Evolutionary conservation across 2,888 invertebrate genomes (phyloP), one percentile per base, ranked within the genome.

Genomic region (Agonopterix arenella): DNA sequence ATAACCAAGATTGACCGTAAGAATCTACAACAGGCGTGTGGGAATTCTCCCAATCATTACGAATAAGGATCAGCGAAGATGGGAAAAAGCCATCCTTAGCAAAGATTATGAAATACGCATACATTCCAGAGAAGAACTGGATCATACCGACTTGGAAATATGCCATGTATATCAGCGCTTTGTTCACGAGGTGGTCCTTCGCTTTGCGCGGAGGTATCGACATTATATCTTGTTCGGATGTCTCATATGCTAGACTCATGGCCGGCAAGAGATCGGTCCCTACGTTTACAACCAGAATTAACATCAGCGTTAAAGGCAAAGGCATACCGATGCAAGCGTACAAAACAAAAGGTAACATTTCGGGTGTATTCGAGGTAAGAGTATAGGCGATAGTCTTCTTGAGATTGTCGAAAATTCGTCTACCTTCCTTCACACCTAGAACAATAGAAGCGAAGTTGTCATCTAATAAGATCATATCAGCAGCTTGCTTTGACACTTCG

Each of bases 391-490:
- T 96, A 0, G 95, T 95, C 79, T 96, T 96, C 70, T 96, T 96
- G 62, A 96, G 82, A 76, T 96, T 96, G 70, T 96, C 96, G 67
- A 96, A 96, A 69, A 96, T 96, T 57, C 95, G 84, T 47, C 95
- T 88, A 2, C 95, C 94, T 80, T 95, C 95, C 71, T 96, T 93
- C 4, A 97, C 93, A 11, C 96, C 96, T 4, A 94, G 92, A 1
- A 97, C 96, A 57, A 97, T 96, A 0, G 96, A 96, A 1, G 95
- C 93, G 73, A 97, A 97, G 78, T 96, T 96, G 70, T 97, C 96
- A 65, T 97, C 96, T 63, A 97, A 83, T 36, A 97, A 84, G 61
- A 97, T 96, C 96, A 97, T 97, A 73, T 97, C 97, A 2, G 97
- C 96, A 0, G 97, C 96, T 79, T 96, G 95, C 76, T 97, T 97